A percentile compares a stretch with the other conserved stretches of the same genome.
These are phyloP conservation scores for Chrysochloris asiatica DNA, from an alignment of 2,113 vertebrate genomes.

Conservation along the genomic window DNA sequence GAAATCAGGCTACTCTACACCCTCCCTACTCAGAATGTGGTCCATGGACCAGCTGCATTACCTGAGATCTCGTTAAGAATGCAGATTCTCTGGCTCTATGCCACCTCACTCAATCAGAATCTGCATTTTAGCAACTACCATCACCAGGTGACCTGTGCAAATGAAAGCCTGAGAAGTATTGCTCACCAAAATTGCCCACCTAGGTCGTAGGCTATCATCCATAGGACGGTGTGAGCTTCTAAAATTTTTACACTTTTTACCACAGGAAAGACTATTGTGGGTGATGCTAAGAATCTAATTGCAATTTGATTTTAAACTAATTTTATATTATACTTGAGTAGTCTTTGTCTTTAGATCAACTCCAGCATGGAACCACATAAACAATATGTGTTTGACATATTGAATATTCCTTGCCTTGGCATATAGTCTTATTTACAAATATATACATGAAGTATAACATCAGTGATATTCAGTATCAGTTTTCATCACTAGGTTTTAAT, in stretches of 20 bases:
- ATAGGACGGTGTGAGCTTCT: not conserved
- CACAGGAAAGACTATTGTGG: not conserved
- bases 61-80: too few species aligned
- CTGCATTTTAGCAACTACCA: conserved; percentile 3
- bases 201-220: not conserved
- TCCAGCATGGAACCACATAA: not conserved
- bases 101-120: not conserved
- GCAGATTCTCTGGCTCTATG: not conserved
- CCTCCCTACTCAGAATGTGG: not conserved
- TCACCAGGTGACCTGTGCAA: not conserved
- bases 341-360: not conserved
- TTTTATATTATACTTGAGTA: conserved; percentile 40
- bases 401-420: not conserved
- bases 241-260: not conserved
- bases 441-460: not conserved
- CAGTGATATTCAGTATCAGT: not conserved
- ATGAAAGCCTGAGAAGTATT: not conserved
- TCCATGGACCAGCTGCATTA: not conserved
- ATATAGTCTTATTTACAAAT: not conserved
- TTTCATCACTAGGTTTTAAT: not conserved
- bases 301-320: conserved; percentile 31
- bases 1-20: not conserved
- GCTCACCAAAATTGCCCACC: not conserved
- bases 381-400: not conserved
- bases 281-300: conserved; percentile 4